Evolutionary conservation across 92 coral and sea anemone genomes (phyloP).

Genomic region (Epizoanthus fatuus): DNA sequence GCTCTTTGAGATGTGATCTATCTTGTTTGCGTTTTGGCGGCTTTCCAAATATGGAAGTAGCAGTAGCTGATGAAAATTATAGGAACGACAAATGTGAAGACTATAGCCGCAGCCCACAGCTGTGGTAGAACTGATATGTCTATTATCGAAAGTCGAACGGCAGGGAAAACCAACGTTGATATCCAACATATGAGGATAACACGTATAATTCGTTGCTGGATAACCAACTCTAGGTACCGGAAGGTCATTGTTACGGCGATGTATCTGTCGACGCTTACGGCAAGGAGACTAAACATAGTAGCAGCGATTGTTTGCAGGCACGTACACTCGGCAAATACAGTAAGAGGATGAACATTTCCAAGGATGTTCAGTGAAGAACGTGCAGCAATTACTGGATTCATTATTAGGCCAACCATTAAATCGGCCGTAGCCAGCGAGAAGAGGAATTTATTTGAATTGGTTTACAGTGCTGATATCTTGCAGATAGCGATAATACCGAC

Average conservation of each 20-base stretch:
- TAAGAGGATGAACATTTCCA: background rate
- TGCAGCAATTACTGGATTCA: conserved; percentile 20
- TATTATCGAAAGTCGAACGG: background rate
- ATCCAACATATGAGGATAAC: background rate
- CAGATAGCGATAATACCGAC: background rate
- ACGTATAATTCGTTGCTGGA: background rate
- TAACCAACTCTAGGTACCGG: background rate
- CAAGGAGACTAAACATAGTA: background rate
- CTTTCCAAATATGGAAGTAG: conserved; percentile 2
- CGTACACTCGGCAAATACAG: background rate
- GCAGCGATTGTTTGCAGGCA: background rate
- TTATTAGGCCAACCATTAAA: conserved; percentile 10
- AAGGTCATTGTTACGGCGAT: background rate
- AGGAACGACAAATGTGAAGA: background rate
- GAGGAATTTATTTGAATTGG: background rate
- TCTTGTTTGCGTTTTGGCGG: conserved; percentile 1
- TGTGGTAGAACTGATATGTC: background rate
- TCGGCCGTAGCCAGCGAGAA: conserved; percentile 6
- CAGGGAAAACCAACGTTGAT: background rate
- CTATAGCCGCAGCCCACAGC: background rate
- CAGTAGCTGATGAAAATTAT: background rate
- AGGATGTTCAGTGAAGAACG: no score
- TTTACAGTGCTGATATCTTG: background rate
- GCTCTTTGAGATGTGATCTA: background rate
- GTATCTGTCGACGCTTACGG: conserved; percentile 7